Evolutionary conservation across 1,140 invertebrate species (phyloP), one percentile per base, ranked within the genome.

Genomic region (Pseudomyrmex concolor): DNA sequence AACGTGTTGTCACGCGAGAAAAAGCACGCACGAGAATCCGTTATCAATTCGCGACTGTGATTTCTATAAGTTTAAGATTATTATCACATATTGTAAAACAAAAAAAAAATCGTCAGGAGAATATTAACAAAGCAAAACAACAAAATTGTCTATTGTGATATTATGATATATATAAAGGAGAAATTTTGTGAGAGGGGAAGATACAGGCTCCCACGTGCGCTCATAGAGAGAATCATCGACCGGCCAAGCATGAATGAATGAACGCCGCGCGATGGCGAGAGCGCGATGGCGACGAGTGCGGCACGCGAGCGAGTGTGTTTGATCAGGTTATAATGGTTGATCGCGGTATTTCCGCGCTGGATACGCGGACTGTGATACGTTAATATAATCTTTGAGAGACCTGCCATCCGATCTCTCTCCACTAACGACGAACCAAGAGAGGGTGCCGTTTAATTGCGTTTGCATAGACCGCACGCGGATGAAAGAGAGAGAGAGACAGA

Each of bases 11-110:
- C 78, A 54, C 73, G 62, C 73, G 57, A 55, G 59, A 25, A 34
- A 34, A 72, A 22, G 34, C 66, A 83, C 59, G 59, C 78, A 73
- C 25, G 71, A 59, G 45, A 66, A 83, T 54, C 25, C 62, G 64
- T 83, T 88, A 89, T 89, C 88, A 89, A 89, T 84, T 90, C 86
- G 87, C 89, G 85, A 91, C 91, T 92, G 91, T 92, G 91, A 92
- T 91, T 87, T 88, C 71, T 91, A 34, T 34, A 89, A 88, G 80
- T 83, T 86, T 91, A 91, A 89, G 90, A 62, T 86, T 91, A 86
- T 55, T 63, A 70, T 50, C 62, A 59, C 22, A 45, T 66, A 50
- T 70, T 66, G 70, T 83, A 84, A 67, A 63, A 34, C 34, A 34
- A 34, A 34, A 34, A 5, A 74, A 34, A 83, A 85, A 77, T 78